A percentile compares a stretch with the other conserved stretches of the same genome.
These are phyloP conservation scores for Toxonevra muliebris DNA, from an alignment of 2,888 invertebrate species.

Conservation along the genomic window DNA sequence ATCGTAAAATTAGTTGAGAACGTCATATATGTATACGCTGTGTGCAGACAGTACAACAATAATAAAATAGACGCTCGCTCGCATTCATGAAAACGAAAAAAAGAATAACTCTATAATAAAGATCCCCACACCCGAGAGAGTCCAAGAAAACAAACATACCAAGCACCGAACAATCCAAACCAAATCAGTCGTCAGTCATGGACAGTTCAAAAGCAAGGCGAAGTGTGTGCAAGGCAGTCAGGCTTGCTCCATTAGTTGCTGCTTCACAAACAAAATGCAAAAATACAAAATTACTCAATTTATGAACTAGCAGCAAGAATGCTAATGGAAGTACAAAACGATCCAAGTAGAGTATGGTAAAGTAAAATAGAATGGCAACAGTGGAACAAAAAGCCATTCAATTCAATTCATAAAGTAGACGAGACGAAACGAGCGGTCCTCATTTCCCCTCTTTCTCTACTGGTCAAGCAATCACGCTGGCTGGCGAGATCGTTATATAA, in stretches of 20 bases:
- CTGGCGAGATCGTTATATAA: slow-evolving; percentile 34
- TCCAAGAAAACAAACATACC: too few relatives aligned
- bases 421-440: slow-evolving; percentile 23
- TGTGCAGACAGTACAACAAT: background rate
- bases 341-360: too few relatives aligned
- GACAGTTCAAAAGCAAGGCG: too few relatives aligned
- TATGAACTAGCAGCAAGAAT: slow-evolving; percentile 43
- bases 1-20: slow-evolving; percentile 39
- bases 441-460: too few relatives aligned
- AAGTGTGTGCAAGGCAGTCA: too few relatives aligned
- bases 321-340: slow-evolving; percentile 38
- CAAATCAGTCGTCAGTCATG: background rate
- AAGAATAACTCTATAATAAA: background rate
- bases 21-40: slow-evolving; percentile 24
- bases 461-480: too few relatives aligned
- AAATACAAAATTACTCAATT: slow-evolving; percentile 47
- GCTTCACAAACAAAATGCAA: slow-evolving; percentile 37
- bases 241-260: slow-evolving; percentile 23
- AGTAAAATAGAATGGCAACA: too few relatives aligned
- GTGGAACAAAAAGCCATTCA: too few relatives aligned
- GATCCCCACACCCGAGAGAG: background rate
- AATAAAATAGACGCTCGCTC: slow-evolving; percentile 6
- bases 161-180: background rate
- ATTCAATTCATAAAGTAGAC: slow-evolving; percentile 29
- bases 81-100: background rate